Conservation (phyloP, 2,888 invertebrate species). For the Laothoe populi region DNA sequence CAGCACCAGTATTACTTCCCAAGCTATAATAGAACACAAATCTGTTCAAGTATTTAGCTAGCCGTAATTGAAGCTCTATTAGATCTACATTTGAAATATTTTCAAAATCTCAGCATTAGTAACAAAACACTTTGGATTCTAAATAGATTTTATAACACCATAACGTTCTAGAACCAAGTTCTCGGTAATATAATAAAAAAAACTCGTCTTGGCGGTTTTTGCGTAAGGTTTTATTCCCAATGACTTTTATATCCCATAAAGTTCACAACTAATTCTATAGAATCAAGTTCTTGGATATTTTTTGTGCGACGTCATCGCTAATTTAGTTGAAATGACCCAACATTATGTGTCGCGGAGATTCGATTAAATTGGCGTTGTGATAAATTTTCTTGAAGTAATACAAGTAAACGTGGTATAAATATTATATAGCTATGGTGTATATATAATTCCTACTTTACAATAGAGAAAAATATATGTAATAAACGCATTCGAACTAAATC, state of each 20-base stretch:
- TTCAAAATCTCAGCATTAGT: no score
- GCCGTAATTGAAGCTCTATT: no score
- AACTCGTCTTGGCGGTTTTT: slow-evolving; percentile 16
- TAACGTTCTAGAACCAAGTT: not conserved
- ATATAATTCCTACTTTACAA: not conserved
- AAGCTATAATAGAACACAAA: no score
- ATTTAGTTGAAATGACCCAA: slow-evolving; percentile 32
- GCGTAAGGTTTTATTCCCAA: not conserved
- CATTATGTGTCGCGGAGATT: slow-evolving; percentile 12
- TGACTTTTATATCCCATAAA: slow-evolving; percentile 26
- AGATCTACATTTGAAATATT: no score
- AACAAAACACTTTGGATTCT: no score
- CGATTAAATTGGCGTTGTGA: not conserved
- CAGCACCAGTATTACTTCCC: no score
- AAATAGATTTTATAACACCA: slow-evolving; percentile 1
- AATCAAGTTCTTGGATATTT: slow-evolving; percentile 36
- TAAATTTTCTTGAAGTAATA: not conserved
- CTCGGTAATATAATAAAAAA: slow-evolving; percentile 2
- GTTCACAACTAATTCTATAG: slow-evolving; percentile 27
- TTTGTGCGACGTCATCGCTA: slow-evolving; percentile 28
- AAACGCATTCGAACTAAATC: no score
- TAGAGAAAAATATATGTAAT: not conserved
- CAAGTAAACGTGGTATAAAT: not conserved
- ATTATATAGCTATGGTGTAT: not conserved
- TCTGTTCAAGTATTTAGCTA: no score